phyloP scores from a whole-genome alignment of 1,140 invertebrate species.

The Leptoteleia sp. region DNA sequence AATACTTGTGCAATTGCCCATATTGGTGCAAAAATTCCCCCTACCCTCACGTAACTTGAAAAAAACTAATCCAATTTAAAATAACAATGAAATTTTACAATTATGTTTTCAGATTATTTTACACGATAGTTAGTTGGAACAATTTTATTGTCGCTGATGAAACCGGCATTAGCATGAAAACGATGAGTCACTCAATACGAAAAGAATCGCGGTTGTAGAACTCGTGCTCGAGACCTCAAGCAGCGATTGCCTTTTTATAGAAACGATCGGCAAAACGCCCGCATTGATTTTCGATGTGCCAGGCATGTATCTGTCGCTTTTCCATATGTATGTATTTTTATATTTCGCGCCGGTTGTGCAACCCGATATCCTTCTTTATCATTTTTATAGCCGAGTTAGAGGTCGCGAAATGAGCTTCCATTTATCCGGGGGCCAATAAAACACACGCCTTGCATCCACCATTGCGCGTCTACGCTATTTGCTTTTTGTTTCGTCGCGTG shows the following conservation, averaged over 20 bases:
- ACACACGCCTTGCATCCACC: conserved; percentile 71
- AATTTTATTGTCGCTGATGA: too few relatives aligned
- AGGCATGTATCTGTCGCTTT: conserved; percentile 53
- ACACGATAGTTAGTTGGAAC: too few relatives aligned
- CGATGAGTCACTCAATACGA: conserved; percentile 10
- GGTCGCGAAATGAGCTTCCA: conserved; percentile 73
- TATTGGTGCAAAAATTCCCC: too few relatives aligned
- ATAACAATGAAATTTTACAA: too few relatives aligned
- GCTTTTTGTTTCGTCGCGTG: conserved; percentile 56
- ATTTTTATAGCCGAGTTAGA: conserved; percentile 77
- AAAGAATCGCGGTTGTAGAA: conserved; percentile 11
- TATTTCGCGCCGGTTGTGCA: conserved; percentile 69
- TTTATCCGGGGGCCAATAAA: conserved; percentile 77
- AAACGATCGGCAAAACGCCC: conserved; percentile 34
- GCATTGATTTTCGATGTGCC: conserved; percentile 70
- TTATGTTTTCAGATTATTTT: too few relatives aligned
- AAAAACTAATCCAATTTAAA: too few relatives aligned
- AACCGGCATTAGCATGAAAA: too few relatives aligned
- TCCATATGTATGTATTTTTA: conserved; percentile 73
- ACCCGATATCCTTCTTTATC: conserved; percentile 77
- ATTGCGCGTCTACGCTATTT: conserved; percentile 49
- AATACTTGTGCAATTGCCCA: too few relatives aligned
- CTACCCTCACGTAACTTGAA: too few relatives aligned
- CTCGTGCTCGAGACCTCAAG: conserved; percentile 11
- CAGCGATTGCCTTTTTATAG: conserved; percentile 10